Evolutionary conservation across 2,113 vertebrate species (phyloP).

Genomic region (Catharus minimus): DNA sequence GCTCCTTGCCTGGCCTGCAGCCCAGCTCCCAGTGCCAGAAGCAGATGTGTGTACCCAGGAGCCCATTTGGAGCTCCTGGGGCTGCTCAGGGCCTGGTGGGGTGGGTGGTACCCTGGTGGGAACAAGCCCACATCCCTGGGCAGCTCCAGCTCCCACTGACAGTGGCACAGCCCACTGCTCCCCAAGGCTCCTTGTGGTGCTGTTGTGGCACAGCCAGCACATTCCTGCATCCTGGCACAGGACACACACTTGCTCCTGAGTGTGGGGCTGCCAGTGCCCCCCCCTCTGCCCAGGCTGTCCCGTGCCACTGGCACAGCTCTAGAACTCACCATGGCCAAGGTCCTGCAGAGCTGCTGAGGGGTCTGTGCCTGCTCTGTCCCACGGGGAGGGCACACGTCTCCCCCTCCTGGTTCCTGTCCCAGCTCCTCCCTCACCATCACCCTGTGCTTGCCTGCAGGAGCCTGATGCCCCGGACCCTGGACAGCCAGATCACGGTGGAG

Average conservation of each 20-base stretch:
- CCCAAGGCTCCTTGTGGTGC: background rate
- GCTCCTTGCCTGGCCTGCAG: background rate
- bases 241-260: background rate
- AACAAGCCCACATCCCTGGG: accelerated
- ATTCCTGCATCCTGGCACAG: background rate
- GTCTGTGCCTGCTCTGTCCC: background rate
- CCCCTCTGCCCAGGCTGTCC: accelerated
- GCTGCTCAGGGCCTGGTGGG: no score
- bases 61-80: background rate
- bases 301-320: background rate
- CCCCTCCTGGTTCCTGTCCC: accelerated
- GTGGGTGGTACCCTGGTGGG: background rate
- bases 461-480: slow-evolving; percentile 90
- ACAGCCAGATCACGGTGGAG: slow-evolving; percentile 94
- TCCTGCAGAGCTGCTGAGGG: background rate
- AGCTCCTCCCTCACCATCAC: background rate
- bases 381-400: accelerated
- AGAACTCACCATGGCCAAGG: background rate
- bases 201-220: background rate
- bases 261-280: accelerated
- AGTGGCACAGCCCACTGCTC: background rate
- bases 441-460: slow-evolving; percentile 74
- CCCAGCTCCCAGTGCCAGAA: background rate
- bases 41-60: background rate
- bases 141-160: accelerated